A percentile compares a stretch with the other conserved stretches of the same genome.
These are phyloP conservation scores for Trichomalopsis sarcophagae DNA, from an alignment of 1,140 invertebrate genomes.

Conservation along the genomic window DNA sequence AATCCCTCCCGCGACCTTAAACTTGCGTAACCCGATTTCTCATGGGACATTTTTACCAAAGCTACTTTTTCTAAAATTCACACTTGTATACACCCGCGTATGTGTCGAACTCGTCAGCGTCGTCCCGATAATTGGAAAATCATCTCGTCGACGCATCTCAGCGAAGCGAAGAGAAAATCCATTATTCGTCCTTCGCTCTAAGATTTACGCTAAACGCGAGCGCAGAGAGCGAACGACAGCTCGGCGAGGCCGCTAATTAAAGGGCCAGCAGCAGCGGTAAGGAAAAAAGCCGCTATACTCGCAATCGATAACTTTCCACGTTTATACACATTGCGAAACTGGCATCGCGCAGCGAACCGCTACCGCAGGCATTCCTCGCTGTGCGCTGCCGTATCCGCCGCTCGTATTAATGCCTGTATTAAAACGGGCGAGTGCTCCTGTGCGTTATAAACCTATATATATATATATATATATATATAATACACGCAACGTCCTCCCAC, in stretches of 20 bases:
- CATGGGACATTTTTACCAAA: too few relatives aligned
- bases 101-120: too few relatives aligned
- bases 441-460: background rate
- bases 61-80: too few relatives aligned
- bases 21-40: background rate
- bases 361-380: background rate
- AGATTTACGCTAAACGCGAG: too few relatives aligned
- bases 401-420: background rate
- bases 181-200: too few relatives aligned
- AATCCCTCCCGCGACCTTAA: background rate
- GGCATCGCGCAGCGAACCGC: background rate
- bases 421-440: background rate
- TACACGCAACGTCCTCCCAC: too few relatives aligned
- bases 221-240: too few relatives aligned
- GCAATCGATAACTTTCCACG: conserved; percentile 43
- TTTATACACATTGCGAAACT: conserved; percentile 24
- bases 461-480: too few relatives aligned
- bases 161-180: too few relatives aligned
- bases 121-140: too few relatives aligned
- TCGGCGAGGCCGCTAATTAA: conserved; percentile 31
- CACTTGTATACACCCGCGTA: too few relatives aligned
- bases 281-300: conserved; percentile 32
- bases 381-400: background rate
- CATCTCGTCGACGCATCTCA: too few relatives aligned
- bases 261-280: background rate